phyloP scores from a whole-genome alignment of 2,888 invertebrate genomes.

The Eristalis pertinax region DNA sequence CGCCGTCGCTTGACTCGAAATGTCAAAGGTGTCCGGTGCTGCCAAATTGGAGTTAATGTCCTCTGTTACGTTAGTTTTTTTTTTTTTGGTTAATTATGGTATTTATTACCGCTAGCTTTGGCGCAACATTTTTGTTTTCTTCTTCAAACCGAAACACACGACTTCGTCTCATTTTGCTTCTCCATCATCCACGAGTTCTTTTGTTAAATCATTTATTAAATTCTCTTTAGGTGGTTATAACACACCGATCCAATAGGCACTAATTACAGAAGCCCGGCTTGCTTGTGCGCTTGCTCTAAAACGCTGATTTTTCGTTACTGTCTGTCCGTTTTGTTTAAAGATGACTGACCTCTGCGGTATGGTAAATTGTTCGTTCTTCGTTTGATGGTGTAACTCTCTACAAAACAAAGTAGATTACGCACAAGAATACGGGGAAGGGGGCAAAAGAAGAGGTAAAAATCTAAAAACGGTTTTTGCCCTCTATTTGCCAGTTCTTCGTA shows the following conservation, averaged over 20 bases:
- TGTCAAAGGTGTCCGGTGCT: background rate
- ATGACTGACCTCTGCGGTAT: conserved; percentile 64
- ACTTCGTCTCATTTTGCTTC: background rate
- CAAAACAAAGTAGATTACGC: conserved; percentile 27
- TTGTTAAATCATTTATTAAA: conserved; percentile 46
- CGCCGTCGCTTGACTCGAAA: background rate
- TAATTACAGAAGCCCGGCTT: conserved; percentile 39
- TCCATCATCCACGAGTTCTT: background rate
- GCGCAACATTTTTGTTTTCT: too few relatives aligned
- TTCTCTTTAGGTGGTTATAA: conserved; percentile 44
- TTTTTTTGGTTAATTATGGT: background rate
- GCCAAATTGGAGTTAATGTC: background rate
- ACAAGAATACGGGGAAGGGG: conserved; percentile 10
- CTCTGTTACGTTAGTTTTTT: background rate
- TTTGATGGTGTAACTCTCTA: conserved; percentile 14
- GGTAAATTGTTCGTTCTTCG: conserved; percentile 1
- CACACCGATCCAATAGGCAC: conserved; percentile 22
- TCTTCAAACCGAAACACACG: conserved; percentile 7
- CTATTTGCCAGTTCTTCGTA: conserved; percentile 25
- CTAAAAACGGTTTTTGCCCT: conserved; percentile 55
- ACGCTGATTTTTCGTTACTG: conserved; percentile 1
- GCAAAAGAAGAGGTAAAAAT: background rate
- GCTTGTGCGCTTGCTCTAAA: conserved; percentile 38
- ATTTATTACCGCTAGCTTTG: conserved; percentile 1
- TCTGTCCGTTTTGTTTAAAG: conserved; percentile 4